Evolutionary conservation across 1,140 invertebrate genomes (phyloP).

Genomic region (Panonychus citri): DNA sequence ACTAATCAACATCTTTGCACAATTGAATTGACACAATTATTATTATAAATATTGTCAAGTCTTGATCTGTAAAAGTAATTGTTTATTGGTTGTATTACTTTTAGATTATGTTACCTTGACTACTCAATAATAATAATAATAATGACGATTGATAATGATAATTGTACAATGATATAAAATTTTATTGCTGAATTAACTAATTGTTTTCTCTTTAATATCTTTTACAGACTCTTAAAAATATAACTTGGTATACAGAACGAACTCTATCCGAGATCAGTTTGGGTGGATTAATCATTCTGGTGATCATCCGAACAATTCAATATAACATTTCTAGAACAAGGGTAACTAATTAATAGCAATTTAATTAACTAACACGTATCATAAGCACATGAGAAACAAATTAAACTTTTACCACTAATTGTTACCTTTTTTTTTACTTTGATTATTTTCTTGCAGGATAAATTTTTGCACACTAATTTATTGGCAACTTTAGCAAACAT

Average conservation of each 20-base stretch:
- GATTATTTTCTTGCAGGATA: conserved; percentile 35
- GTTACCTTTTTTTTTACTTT: background rate
- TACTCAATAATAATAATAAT: conserved; percentile 1
- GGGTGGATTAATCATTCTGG: conserved; percentile 80
- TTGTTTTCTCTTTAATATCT: conserved; percentile 7
- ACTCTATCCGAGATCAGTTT: conserved; percentile 70
- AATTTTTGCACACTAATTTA: conserved; percentile 89
- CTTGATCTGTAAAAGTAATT: too few species aligned
- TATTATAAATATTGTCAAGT: too few species aligned
- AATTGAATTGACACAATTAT: too few species aligned
- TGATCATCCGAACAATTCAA: conserved; percentile 84
- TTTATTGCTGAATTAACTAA: too few species aligned
- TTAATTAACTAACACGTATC: too few species aligned
- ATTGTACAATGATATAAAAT: too few species aligned
- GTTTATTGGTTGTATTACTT: too few species aligned
- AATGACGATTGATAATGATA: too few species aligned
- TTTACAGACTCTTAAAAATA: conserved; percentile 50
- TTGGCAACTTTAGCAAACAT: conserved; percentile 93
- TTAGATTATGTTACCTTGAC: too few species aligned
- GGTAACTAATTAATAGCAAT: conserved; percentile 27
- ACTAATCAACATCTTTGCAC: too few species aligned
- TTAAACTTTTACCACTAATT: background rate
- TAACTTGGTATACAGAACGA: conserved; percentile 76
- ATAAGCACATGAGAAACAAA: background rate
- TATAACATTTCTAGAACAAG: conserved; percentile 92